phyloP scores from a whole-genome alignment of 2,113 vertebrate species.

The Brachirus orientalis region DNA sequence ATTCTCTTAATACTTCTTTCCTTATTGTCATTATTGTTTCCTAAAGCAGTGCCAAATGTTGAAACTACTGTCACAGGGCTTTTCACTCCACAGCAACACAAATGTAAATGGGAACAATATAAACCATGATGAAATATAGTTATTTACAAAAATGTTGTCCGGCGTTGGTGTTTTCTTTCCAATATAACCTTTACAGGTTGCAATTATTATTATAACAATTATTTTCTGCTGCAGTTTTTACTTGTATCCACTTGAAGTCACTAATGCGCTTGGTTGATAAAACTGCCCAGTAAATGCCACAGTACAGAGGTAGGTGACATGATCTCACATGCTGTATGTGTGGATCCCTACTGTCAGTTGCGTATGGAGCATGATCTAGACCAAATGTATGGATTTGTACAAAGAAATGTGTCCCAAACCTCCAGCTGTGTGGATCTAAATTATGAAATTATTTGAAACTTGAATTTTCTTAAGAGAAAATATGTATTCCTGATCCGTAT shows the following conservation, averaged over 20 bases:
- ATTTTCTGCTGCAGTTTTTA: not conserved
- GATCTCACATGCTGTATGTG: no score
- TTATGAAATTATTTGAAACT: no score
- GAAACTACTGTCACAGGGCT: slow-evolving; percentile 15
- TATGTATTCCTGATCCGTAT: no score
- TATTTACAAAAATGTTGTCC: not conserved
- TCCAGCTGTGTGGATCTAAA: no score
- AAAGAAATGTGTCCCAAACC: no score
- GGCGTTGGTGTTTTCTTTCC: not conserved
- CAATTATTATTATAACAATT: not conserved
- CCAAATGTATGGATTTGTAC: no score
- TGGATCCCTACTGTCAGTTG: no score
- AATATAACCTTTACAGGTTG: not conserved
- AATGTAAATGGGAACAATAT: slow-evolving; percentile 19
- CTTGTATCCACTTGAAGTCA: not conserved
- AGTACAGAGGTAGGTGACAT: not conserved
- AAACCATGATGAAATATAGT: not conserved
- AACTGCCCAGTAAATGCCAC: no score
- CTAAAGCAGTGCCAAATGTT: slow-evolving; percentile 15
- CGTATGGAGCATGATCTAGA: no score
- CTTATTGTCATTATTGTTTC: not conserved
- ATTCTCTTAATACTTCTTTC: not conserved
- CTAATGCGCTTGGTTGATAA: not conserved
- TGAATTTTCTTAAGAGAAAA: no score
- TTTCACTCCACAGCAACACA: not conserved